Base-by-base conservation (phyloP, 1,140 invertebrate genomes). In the Nautilus pompilius region DNA sequence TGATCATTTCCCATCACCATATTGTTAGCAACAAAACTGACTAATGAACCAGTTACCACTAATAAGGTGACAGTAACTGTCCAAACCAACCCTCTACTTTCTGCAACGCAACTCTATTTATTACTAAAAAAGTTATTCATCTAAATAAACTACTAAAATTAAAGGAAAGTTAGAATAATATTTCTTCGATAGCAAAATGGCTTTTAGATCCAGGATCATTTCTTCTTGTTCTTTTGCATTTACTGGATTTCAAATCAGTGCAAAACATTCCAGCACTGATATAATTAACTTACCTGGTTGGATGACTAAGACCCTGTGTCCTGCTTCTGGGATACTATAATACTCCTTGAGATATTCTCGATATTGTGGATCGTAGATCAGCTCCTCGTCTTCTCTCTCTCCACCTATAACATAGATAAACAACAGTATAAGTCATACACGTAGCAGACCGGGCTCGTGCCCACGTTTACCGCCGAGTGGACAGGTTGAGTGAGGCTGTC, bases 271-370 rank as follows among this genome's bases (percentile, higher is more conserved):
- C 13, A 10, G 29, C 26, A 53, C 0, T 41, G 13, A 15, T 29
- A 15, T 13, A 55, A 15, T 45, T 20, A 56, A 62, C 48, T 67
- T 48, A 79, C 77, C 72, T 69, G 75, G 70, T 56, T 80, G 76
- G 56, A 80, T 68, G 32, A 80, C 68, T 30, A 80, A 61, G 2
- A 80, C 65, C 54, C 57, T 67, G 29, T 80, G 76, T 5, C 76
- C 76, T 24, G 57, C 60, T 26, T 72, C 68, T 36, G 72, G 72
- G 20, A 76, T 71, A 45, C 53, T 62, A 55, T 70, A 77, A 32
- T 73, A 67, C 51, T 79, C 66, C 22, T 61, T 36, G 1, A 77
- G 5, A 65, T 48, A 69, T 28, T 67, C 33, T 6, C 65, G 30
- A 65, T 69, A 72, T 10, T 69, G 26, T 28, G 3, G 13, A 29